Percentiles rank a stretch among this genome's conserved stretches.
phyloP scores from a whole-genome alignment of 2,113 vertebrate genomes.

The Vimba vimba region DNA sequence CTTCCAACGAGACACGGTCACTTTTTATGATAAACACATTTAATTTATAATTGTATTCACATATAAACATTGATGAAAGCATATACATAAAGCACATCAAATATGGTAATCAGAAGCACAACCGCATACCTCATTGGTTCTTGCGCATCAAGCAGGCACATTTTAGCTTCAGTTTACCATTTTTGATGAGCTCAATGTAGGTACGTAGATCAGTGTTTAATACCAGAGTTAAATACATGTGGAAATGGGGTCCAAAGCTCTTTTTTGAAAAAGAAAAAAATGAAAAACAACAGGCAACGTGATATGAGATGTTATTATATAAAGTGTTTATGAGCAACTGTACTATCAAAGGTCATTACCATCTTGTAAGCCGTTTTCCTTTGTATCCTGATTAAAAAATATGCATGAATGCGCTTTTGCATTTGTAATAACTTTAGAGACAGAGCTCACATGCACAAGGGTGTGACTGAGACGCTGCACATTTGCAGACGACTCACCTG shows the following conservation, averaged over 20 bases:
- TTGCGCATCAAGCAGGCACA: background rate
- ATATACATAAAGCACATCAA: background rate
- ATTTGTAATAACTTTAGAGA: slow-evolving; percentile 6
- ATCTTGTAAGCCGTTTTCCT: background rate
- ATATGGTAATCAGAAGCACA: background rate
- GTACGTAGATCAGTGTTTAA: background rate
- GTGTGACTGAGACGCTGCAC: background rate
- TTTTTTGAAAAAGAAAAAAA: too few species aligned
- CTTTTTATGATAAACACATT: too few species aligned
- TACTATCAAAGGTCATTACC: background rate
- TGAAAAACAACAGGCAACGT: too few species aligned
- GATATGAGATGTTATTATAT: too few species aligned
- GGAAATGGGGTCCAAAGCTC: too few species aligned
- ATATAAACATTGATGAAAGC: background rate
- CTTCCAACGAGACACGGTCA: too few species aligned
- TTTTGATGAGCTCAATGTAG: background rate
- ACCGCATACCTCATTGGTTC: background rate
- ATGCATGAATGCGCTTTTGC: background rate
- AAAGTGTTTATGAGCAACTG: background rate
- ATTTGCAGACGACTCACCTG: slow-evolving; percentile 67
- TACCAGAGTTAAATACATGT: too few species aligned
- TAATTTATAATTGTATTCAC: too few species aligned
- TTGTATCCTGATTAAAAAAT: background rate
- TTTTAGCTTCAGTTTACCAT: background rate
- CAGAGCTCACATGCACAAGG: background rate